Percentiles rank a stretch among this genome's conserved stretches.
Evolutionary conservation across 2,888 invertebrate genomes (phyloP).

Genomic region (Sphecodes monilicornis): DNA sequence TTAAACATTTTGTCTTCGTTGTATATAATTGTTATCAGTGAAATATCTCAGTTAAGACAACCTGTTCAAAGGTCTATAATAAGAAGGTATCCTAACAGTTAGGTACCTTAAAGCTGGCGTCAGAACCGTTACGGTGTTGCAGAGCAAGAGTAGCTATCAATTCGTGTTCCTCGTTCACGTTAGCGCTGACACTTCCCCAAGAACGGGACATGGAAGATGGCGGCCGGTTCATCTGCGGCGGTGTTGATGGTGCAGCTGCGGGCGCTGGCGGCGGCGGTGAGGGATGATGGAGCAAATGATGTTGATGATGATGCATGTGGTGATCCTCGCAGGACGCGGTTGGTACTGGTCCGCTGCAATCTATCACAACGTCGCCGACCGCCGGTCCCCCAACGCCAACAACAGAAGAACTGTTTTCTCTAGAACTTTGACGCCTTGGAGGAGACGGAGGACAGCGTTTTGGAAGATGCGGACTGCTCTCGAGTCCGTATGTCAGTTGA

Average conservation of each 20-base stretch:
- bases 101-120: conserved; percentile 93
- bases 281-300: conserved; percentile 72
- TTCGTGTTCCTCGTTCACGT: conserved; percentile 83
- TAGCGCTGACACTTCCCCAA: conserved; percentile 85
- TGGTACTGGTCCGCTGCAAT: conserved; percentile 84
- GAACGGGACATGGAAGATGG: conserved; percentile 86
- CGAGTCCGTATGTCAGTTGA: conserved; percentile 84
- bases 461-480: conserved; percentile 89
- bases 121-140: conserved; percentile 90
- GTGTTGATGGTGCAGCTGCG: conserved; percentile 88
- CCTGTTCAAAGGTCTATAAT: too few species aligned
- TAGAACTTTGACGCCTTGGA: conserved; percentile 89
- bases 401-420: conserved; percentile 72
- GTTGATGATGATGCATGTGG: conserved; percentile 77
- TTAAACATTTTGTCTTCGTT: too few species aligned
- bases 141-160: conserved; percentile 84
- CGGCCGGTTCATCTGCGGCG: conserved; percentile 85
- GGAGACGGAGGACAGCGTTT: conserved; percentile 93
- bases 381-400: conserved; percentile 69
- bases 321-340: conserved; percentile 84
- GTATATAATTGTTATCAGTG: too few species aligned
- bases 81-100: not conserved
- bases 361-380: conserved; percentile 82
- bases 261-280: conserved; percentile 87
- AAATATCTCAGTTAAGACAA: not conserved